Evolutionary conservation across 2,113 vertebrate genomes (phyloP), one percentile per base, ranked within the genome.

Genomic region (Siphamia tubifer): DNA sequence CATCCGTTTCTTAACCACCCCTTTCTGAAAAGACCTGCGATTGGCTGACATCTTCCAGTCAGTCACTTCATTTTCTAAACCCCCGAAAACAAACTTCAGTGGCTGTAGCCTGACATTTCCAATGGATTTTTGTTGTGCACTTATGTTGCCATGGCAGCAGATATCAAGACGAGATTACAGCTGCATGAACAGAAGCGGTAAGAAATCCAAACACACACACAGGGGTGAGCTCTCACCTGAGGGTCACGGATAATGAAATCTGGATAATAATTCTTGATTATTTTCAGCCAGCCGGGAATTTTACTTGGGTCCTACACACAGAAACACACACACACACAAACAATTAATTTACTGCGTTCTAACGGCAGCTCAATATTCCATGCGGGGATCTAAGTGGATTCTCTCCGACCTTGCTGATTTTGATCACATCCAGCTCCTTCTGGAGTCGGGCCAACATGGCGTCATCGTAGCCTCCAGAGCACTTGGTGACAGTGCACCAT

Each of bases 401-500:
- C 9, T 52, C 53, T 27, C 66, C 88, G 63, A 99, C 98, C 95
- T 99, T 99, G 92, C 97, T 98, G 82, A 99, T 99, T 87, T 99
- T 99, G 85, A 99, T 92, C 90, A 99, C 92, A 30, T 99, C 96
- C 84, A 99, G 92, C 65, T 99, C 96, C 0, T 94, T 97, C 75
- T 99, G 98, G 68, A 99, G 92, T 1, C 96, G 89, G 0, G 95
- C 94, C 45, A 99, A 76, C 0, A 93, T 98, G 43, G 96, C 97
- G 0, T 99, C 98, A 0, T 99, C 98, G 0, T 96, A 97, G 74
- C 98, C 98, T 5, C 97, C 96, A 0, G 96, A 85, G 57, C 98
- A 99, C 85, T 99, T 99, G 68, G 97, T 98, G 74, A 99, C 98
- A 0, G 98, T 99, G 92, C 98, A 99, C 98, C 98, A 99, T 63